Conservation (phyloP, 1,140 invertebrate genomes). For the Campoletis sonorensis region DNA sequence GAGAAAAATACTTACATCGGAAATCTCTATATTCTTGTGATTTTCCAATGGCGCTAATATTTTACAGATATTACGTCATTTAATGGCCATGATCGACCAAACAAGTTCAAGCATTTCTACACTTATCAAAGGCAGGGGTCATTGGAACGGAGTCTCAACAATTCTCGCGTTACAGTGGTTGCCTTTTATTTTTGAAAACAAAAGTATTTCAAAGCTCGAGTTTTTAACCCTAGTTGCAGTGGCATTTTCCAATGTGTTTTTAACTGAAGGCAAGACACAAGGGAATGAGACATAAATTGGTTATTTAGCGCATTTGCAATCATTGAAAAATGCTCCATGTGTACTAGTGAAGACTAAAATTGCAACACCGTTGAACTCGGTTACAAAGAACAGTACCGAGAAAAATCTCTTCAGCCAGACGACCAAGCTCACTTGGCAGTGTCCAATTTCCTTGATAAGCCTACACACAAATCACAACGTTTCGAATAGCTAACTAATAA, state of each 20-base stretch:
- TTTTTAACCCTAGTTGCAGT: not conserved
- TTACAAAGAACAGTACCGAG: not conserved
- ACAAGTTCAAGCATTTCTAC: constrained; percentile 21
- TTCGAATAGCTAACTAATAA: not conserved
- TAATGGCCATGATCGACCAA: not conserved
- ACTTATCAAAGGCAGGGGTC: constrained; percentile 21
- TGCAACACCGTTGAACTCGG: too few species aligned
- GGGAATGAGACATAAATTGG: too few species aligned
- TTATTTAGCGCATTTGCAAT: too few species aligned
- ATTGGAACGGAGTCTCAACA: constrained; percentile 8
- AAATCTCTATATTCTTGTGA: not conserved
- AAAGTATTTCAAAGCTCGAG: not conserved
- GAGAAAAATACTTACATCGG: not conserved
- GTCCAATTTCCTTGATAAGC: not conserved
- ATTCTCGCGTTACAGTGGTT: not conserved
- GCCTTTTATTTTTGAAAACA: not conserved
- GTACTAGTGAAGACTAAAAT: too few species aligned
- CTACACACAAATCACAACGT: not conserved
- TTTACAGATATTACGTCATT: not conserved
- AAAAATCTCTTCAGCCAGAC: not conserved
- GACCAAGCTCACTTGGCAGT: too few species aligned
- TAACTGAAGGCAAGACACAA: not conserved
- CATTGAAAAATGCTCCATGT: too few species aligned
- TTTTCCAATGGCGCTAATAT: not conserved
- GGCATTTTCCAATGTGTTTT: not conserved